Evolutionary conservation across 2,113 vertebrate species (phyloP).

Genomic region (Oreocharis arfaki): DNA sequence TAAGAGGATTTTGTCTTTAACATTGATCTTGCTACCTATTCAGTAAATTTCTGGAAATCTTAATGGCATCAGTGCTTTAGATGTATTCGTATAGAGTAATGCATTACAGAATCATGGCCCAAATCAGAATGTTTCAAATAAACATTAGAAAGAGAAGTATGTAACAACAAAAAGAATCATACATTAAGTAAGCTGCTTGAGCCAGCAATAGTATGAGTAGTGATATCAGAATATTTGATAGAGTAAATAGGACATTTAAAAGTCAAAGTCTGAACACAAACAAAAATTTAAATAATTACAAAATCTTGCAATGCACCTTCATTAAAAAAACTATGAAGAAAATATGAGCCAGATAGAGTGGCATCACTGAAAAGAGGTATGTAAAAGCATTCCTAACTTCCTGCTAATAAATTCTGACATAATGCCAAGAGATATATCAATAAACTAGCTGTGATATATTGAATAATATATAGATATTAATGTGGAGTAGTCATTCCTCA

Average conservation of each 20-base stretch:
- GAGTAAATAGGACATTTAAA: neutral
- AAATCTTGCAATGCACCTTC: neutral
- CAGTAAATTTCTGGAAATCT: neutral
- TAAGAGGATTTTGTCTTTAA: neutral
- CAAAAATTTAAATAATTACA: neutral
- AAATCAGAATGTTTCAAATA: neutral
- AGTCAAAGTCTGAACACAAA: neutral
- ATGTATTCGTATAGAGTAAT: neutral
- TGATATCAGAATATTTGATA: neutral
- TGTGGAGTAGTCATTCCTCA: neutral
- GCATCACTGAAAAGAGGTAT: neutral
- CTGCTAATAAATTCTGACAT: neutral
- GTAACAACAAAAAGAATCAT: neutral
- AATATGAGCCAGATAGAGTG: neutral
- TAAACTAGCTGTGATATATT: neutral
- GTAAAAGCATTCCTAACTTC: neutral
- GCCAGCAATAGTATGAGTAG: neutral
- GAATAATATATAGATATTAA: neutral
- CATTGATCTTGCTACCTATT: neutral
- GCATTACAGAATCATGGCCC: neutral
- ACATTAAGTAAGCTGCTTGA: neutral
- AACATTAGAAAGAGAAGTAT: neutral
- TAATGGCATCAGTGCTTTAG: neutral
- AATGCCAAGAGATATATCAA: neutral
- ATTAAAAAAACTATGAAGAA: neutral